Evolutionary conservation across 92 coral and sea anemone genomes (phyloP).

Genomic region (Umimayanthus chanpuru): DNA sequence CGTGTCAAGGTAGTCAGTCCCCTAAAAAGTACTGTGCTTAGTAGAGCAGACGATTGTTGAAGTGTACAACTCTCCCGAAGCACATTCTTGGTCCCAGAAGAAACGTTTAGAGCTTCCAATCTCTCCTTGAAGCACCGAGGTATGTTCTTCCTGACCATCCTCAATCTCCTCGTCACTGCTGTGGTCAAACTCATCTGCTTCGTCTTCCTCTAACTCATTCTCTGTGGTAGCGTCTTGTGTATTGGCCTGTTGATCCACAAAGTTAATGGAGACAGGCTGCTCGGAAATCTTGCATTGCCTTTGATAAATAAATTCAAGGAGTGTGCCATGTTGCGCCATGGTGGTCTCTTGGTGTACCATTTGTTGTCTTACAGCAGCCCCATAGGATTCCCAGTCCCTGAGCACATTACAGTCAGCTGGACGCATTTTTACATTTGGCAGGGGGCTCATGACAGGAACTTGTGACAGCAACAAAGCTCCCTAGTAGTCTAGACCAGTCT

Average conservation of each 20-base stretch:
- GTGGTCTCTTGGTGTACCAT: slow-evolving; percentile 67
- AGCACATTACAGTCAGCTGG: slow-evolving; percentile 47
- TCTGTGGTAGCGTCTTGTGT: slow-evolving; percentile 8
- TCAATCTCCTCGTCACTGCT: slow-evolving; percentile 53
- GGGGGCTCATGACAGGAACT: slow-evolving; percentile 51
- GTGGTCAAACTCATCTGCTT: slow-evolving; percentile 24
- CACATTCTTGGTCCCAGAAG: neutral
- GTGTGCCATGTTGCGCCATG: slow-evolving; percentile 58
- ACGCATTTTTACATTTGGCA: slow-evolving; percentile 49
- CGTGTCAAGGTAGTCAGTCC: neutral
- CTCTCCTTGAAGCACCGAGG: slow-evolving; percentile 37
- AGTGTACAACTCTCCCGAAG: too few relatives aligned
- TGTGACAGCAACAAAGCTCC: slow-evolving; percentile 43
- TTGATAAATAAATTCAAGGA: slow-evolving; percentile 41
- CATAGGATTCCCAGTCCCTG: slow-evolving; percentile 60
- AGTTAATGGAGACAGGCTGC: slow-evolving; percentile 32
- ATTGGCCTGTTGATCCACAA: neutral
- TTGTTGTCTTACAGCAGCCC: slow-evolving; percentile 65
- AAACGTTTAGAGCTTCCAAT: slow-evolving; percentile 57
- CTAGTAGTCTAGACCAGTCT: too few relatives aligned
- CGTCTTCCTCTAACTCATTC: slow-evolving; percentile 19
- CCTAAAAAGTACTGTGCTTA: neutral
- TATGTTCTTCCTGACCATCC: slow-evolving; percentile 13
- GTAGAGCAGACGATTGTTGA: neutral
- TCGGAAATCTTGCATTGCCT: slow-evolving; percentile 35